phyloP scores from a whole-genome alignment of 2,113 vertebrate genomes.

The Bos javanicus region DNA sequence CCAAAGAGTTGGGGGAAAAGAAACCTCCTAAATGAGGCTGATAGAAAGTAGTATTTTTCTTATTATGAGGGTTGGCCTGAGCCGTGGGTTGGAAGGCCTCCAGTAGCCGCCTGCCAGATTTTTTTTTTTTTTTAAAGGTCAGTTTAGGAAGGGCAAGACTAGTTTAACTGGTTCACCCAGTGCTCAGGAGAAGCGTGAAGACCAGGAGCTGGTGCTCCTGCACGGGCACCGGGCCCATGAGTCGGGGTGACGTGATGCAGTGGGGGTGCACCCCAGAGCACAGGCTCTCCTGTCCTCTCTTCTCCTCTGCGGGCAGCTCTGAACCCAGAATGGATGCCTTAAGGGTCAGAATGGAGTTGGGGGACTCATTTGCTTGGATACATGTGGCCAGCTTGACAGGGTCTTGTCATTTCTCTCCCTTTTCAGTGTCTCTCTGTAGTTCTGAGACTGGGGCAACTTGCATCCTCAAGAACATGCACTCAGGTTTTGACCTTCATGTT shows the following conservation, averaged over 20 bases:
- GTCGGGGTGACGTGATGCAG: rapidly evolving
- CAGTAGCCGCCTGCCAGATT: conserved; percentile 52
- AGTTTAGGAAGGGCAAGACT: conserved; percentile 18
- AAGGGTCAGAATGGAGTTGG: not conserved
- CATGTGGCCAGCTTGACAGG: not conserved
- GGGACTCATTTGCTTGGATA: not conserved
- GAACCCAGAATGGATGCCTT: not conserved
- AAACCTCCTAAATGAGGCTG: conserved; percentile 51
- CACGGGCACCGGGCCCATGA: not conserved
- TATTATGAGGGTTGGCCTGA: conserved; percentile 65
- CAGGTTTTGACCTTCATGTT: not conserved
- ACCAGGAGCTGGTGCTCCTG: not conserved
- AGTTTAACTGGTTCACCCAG: conserved; percentile 49
- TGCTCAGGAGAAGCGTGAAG: not conserved
- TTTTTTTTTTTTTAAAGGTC: not conserved
- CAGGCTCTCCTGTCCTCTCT: rapidly evolving
- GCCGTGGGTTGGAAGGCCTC: conserved; percentile 50
- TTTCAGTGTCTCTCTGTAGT: not conserved
- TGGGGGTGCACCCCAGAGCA: not conserved
- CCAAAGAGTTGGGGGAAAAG: not conserved
- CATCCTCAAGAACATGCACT: not conserved
- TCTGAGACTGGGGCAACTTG: not conserved
- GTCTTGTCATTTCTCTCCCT: not conserved
- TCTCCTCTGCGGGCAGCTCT: not conserved
- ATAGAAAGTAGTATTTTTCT: conserved; percentile 66